phyloP scores from a whole-genome alignment of 2,113 vertebrate species.

The Vireo altiloquus region DNA sequence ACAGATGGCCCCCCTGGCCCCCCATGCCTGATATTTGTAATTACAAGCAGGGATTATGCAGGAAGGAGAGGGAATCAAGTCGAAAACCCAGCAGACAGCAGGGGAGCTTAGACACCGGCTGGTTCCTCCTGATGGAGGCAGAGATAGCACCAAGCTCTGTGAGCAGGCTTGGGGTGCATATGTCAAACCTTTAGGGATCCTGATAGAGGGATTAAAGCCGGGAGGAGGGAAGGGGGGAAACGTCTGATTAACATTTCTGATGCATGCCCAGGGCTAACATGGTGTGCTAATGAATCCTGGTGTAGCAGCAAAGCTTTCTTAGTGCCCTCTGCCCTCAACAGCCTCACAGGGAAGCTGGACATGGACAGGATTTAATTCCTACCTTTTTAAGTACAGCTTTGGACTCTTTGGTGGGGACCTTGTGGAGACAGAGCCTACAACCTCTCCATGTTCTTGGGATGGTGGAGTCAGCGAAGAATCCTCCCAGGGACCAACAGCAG shows the following conservation, averaged over 20 bases:
- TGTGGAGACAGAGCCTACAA: not conserved
- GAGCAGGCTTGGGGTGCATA: not conserved
- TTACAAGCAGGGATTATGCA: conserved; percentile 48
- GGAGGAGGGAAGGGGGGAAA: not conserved
- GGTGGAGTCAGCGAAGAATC: not conserved
- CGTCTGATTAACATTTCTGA: conserved; percentile 25
- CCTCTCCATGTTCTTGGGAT: not conserved
- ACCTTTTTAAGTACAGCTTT: not conserved
- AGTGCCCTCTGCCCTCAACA: not conserved
- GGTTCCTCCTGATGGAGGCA: not conserved
- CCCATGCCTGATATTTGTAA: not conserved
- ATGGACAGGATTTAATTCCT: not conserved
- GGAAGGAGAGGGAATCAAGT: conserved; percentile 13
- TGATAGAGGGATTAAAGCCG: conserved; percentile 5
- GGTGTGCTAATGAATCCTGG: not conserved
- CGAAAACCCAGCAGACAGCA: not conserved
- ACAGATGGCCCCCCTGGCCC: not conserved
- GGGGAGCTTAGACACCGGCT: conserved; percentile 8
- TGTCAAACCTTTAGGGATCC: not conserved
- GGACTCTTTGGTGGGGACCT: not conserved
- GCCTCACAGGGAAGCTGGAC: not conserved
- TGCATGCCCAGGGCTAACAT: not conserved
- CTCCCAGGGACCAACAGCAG: not conserved
- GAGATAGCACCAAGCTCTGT: not conserved
- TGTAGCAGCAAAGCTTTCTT: not conserved